Evolutionary conservation across 2,888 invertebrate species (phyloP).

Genomic region (Ennomos erosarius): DNA sequence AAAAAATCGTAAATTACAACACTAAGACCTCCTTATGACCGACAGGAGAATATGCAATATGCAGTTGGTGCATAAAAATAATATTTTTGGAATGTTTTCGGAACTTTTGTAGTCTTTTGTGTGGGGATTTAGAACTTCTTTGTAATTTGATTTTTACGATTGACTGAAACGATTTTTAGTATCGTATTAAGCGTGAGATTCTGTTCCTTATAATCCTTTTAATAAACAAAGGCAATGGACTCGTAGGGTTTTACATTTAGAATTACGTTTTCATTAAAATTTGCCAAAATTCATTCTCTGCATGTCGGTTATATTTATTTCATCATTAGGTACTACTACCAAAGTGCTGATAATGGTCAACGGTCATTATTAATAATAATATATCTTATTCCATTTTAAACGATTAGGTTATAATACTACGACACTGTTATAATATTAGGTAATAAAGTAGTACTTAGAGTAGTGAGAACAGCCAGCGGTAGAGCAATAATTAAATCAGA

Average conservation of each 20-base stretch:
- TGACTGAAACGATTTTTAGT: constrained; percentile 55
- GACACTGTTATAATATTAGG: no score
- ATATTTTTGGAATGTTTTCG: constrained; percentile 60
- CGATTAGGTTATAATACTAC: no score
- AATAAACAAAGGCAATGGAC: constrained; percentile 32
- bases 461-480: no score
- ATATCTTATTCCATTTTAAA: no score
- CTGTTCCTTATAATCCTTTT: constrained; percentile 37
- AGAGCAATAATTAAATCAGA: no score
- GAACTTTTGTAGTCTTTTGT: constrained; percentile 50
- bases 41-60: constrained; percentile 73
- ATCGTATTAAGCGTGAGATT: constrained; percentile 37
- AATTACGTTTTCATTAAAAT: constrained; percentile 5
- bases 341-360: no score
- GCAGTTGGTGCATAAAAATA: constrained; percentile 63
- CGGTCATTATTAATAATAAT: no score
- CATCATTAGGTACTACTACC: no score
- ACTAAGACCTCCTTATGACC: constrained; percentile 63
- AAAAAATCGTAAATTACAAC: constrained; percentile 70
- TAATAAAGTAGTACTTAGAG: no score
- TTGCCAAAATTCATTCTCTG: no score
- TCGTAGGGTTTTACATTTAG: constrained; percentile 17
- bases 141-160: constrained; percentile 46
- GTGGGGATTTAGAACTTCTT: constrained; percentile 50
- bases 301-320: no score